Evolutionary conservation across 2,113 vertebrate species (phyloP).

Genomic region (Conger conger): DNA sequence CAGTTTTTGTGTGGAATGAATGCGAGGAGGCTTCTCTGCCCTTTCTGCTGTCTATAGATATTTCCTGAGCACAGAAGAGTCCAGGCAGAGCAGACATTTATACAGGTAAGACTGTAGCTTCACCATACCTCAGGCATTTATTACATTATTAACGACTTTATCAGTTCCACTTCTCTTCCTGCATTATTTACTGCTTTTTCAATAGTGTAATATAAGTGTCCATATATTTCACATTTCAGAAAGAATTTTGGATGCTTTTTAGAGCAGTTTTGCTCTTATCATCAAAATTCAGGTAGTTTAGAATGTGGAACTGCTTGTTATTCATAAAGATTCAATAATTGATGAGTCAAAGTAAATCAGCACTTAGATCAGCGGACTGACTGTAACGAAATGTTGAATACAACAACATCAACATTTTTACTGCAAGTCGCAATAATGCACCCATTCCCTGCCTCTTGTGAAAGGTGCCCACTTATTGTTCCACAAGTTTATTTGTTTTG

Average conservation of each 20-base stretch:
- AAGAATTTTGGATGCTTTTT: background rate
- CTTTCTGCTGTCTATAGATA: conserved; percentile 60
- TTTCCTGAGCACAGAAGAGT: conserved; percentile 76
- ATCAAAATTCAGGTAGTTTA: background rate
- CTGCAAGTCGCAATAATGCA: background rate
- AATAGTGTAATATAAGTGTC: background rate
- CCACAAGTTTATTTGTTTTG: background rate
- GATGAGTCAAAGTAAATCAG: background rate
- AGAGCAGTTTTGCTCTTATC: background rate
- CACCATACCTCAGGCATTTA: background rate
- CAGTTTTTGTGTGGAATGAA: background rate
- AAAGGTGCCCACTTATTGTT: background rate
- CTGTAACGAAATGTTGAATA: background rate
- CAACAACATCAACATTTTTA: background rate
- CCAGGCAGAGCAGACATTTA: conserved; percentile 72
- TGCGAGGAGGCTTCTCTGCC: background rate
- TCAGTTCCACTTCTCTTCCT: background rate
- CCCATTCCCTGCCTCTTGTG: background rate
- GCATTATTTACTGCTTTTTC: background rate
- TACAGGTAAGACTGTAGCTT: conserved; percentile 67
- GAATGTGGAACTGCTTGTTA: background rate
- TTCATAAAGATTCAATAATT: background rate
- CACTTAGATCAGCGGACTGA: background rate
- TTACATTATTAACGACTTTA: background rate
- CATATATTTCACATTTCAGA: background rate